Evolutionary conservation across 2,888 invertebrate species (phyloP).

Genomic region (Cerceris ruficornis): DNA sequence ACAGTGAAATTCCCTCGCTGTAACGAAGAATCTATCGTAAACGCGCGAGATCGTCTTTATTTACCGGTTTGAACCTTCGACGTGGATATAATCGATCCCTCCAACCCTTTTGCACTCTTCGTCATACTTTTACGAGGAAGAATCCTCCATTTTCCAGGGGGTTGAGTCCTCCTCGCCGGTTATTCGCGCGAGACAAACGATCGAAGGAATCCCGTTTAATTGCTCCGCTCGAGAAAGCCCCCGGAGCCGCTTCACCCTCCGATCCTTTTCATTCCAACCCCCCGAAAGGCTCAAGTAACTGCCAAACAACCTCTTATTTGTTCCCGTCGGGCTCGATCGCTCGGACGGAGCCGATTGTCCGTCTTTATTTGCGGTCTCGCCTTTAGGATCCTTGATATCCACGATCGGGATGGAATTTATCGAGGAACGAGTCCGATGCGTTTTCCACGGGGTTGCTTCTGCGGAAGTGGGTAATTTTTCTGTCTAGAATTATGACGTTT

Average conservation of each 20-base stretch:
- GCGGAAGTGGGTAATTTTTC: too few relatives aligned
- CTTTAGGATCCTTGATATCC: not conserved
- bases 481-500: too few relatives aligned
- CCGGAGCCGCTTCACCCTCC: slow-evolving; percentile 13
- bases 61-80: slow-evolving; percentile 8
- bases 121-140: slow-evolving; percentile 49
- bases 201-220: slow-evolving; percentile 68
- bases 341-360: not conserved
- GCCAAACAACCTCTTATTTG: slow-evolving; percentile 51
- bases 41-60: not conserved
- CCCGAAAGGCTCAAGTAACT: slow-evolving; percentile 33
- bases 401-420: not conserved
- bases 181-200: slow-evolving; percentile 62
- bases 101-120: slow-evolving; percentile 12
- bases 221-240: slow-evolving; percentile 46
- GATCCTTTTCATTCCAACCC: slow-evolving; percentile 44
- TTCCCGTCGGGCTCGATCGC: slow-evolving; percentile 8
- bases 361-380: not conserved
- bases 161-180: slow-evolving; percentile 37
- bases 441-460: too few relatives aligned
- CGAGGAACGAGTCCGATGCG: too few relatives aligned
- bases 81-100: slow-evolving; percentile 28
- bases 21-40: too few relatives aligned
- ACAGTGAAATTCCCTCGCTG: too few relatives aligned
- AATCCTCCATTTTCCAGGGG: slow-evolving; percentile 31